Evolutionary conservation across 2,888 invertebrate genomes (phyloP).

Genomic region (Latrodectus hesperus): DNA sequence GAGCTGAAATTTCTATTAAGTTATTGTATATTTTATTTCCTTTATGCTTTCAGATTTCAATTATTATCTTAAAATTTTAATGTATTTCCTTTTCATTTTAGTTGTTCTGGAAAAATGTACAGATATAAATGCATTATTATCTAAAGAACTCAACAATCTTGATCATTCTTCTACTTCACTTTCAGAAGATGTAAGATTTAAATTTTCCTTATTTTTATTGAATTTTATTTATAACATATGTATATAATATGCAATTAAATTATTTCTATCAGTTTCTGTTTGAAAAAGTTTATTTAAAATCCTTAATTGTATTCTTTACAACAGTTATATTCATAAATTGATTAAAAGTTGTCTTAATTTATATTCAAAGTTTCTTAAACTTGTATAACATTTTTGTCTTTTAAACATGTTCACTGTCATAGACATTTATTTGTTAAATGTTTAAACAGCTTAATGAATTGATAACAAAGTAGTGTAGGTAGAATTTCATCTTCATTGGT

Average conservation of each 20-base stretch:
- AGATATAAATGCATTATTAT: constrained; percentile 24
- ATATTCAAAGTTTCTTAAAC: no score
- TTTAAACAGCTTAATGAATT: no score
- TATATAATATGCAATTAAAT: background rate
- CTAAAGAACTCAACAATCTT: constrained; percentile 15
- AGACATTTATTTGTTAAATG: no score
- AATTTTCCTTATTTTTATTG: background rate
- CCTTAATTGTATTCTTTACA: no score
- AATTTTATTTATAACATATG: background rate
- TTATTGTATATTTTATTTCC: no score
- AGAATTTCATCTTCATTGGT: no score
- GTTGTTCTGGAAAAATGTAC: constrained; percentile 35
- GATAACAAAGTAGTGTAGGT: no score
- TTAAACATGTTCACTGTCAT: no score
- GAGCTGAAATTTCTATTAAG: no score
- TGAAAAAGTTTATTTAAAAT: background rate
- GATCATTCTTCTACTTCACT: constrained; percentile 32
- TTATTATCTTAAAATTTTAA: background rate
- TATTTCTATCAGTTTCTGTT: background rate
- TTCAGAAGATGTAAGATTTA: constrained; percentile 41
- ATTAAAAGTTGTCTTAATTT: no score
- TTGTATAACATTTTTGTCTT: no score
- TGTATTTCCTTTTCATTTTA: background rate
- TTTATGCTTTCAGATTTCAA: background rate
- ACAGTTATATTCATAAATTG: no score